A percentile compares a stretch with the other conserved stretches of the same genome.
These are phyloP conservation scores for Oophaga pumilio DNA, from an alignment of 2,113 vertebrate species.

Conservation along the genomic window DNA sequence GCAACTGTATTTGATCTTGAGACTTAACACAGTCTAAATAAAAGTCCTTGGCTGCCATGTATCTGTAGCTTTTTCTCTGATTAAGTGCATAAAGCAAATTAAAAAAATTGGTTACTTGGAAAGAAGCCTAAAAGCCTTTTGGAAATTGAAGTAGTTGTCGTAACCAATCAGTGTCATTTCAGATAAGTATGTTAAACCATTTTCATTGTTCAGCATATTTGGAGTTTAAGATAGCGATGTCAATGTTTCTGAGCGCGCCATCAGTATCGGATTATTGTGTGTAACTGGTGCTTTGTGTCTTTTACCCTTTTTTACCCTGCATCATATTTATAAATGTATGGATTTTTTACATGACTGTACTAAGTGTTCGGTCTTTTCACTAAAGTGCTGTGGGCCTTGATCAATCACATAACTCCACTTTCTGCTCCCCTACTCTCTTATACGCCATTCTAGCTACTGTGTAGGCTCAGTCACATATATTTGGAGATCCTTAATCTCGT, in stretches of 20 bases:
- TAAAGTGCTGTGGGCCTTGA: neutral
- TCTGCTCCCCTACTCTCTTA: neutral
- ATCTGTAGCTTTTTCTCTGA: conserved; percentile 31
- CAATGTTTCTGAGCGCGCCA: neutral
- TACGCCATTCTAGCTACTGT: neutral
- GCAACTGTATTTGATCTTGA: conserved; percentile 21
- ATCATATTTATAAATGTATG: neutral
- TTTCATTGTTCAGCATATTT: neutral
- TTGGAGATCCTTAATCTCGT: too few relatives aligned
- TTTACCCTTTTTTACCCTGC: neutral
- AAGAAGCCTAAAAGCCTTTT: conserved; percentile 42
- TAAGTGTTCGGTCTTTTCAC: too few relatives aligned
- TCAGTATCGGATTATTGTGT: neutral
- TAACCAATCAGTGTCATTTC: conserved; percentile 31
- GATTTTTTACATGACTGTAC: neutral
- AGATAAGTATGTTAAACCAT: conserved; percentile 29
- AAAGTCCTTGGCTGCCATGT: conserved; percentile 39
- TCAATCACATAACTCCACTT: neutral
- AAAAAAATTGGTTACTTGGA: conserved; percentile 41
- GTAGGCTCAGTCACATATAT: too few relatives aligned
- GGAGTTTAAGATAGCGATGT: neutral
- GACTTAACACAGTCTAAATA: neutral
- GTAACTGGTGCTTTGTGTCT: neutral
- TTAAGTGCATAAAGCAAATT: conserved; percentile 42
- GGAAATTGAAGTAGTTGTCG: conserved; percentile 42